phyloP scores from a whole-genome alignment of 2,797 vertebrate species.

The Pristis pectinata region DNA sequence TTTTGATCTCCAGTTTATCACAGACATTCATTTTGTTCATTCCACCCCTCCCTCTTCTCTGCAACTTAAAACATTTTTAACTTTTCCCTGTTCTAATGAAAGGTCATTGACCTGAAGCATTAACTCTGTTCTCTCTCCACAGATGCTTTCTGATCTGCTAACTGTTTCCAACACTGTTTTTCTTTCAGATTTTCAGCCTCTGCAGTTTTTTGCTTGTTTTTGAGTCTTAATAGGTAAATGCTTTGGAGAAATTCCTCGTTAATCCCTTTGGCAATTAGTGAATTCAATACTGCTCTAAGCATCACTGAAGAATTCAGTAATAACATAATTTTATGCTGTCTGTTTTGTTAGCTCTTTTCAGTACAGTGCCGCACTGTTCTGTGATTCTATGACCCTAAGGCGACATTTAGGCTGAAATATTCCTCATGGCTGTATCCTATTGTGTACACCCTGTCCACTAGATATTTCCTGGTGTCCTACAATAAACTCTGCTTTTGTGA shows the following conservation, averaged over 20 bases:
- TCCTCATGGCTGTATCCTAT: neutral
- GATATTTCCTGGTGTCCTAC: neutral
- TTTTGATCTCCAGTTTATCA: too few species aligned
- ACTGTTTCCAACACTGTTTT: too few species aligned
- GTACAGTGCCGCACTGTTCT: neutral
- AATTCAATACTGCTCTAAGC: neutral
- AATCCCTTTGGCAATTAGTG: neutral
- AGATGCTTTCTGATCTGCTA: too few species aligned
- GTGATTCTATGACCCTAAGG: neutral
- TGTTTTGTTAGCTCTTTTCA: neutral
- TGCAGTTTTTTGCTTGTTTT: too few species aligned
- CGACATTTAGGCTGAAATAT: neutral
- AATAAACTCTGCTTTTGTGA: slow-evolving; percentile 36
- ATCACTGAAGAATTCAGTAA: neutral
- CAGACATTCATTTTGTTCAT: too few species aligned
- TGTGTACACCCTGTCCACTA: neutral
- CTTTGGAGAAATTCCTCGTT: neutral
- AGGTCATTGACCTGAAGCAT: too few species aligned
- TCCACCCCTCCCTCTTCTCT: too few species aligned
- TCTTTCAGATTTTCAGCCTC: too few species aligned
- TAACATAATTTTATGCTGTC: neutral
- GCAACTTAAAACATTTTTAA: too few species aligned
- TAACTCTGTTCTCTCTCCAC: too few species aligned
- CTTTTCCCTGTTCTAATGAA: too few species aligned
- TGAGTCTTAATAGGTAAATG: too few species aligned